Evolutionary conservation across 2,797 vertebrate species (phyloP), one percentile per base, ranked within the genome.

Genomic region (Xenops minutus): DNA sequence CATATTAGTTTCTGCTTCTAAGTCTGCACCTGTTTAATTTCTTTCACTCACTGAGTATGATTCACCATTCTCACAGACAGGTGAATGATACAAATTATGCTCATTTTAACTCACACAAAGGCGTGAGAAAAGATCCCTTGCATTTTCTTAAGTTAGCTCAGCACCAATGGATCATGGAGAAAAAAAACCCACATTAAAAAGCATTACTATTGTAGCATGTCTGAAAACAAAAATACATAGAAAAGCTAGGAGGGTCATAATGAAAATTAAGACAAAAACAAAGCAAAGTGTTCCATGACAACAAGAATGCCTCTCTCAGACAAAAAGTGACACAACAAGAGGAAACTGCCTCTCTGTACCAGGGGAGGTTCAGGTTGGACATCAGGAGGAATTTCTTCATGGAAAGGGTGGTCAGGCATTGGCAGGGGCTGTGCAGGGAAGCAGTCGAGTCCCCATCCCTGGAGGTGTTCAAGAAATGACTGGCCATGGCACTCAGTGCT

Each of bases 1-100:
- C 68, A 66, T 79, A 93, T 96, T 89, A 87, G 66, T 88, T 97
- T 95, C 96, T 96, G 83, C 93, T 79, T 64, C 85, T 90, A 87
- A 93, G 59, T 58, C 89, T 88, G 92, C 94, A 97, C 94, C 96
- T 97, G 92, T 95, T 84, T 75, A 46, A 89, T 71, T 93, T 95
- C 89, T 85, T 92, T 96, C 91, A 85, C 69, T 71, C 81, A 64
- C 67, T 71, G 63, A 77, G 88, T 64, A 39, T 41, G 85, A 88
- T 72, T 88, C 1, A 36, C 63, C 1, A 0, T 62, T 82, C 77
- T n/a, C 88, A 68, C 13, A 89, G 93, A 58, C 59, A 90, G 52
- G 58, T 89, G 91, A 95, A 82, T 44, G 59, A 89, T 10, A 94
- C 36, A 56, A 68, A 76, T 59, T 76, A 81, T 8, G 51, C 63